Percentiles rank a stretch among this genome's conserved stretches.
Evolutionary conservation across 2,797 vertebrate genomes (phyloP).

Genomic region (Malacoctenus gilli): DNA sequence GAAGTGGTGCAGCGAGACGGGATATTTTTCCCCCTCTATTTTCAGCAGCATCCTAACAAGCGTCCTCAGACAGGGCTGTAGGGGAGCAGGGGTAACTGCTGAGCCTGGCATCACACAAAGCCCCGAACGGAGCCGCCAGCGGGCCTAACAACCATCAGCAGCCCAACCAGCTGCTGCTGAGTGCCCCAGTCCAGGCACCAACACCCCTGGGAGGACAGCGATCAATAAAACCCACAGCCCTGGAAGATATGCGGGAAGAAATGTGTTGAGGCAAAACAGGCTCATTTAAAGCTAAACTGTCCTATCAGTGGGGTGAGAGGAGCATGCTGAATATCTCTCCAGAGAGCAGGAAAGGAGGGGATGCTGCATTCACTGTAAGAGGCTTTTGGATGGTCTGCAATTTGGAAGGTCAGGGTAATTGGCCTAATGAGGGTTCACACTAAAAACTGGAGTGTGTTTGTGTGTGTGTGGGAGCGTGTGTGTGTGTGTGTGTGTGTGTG

Average conservation of each 20-base stretch:
- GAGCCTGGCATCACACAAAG: slow-evolving; percentile 79
- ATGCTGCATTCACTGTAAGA: slow-evolving; percentile 56
- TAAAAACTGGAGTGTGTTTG: slow-evolving; percentile 27
- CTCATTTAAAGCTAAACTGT: slow-evolving; percentile 78
- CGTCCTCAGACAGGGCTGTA: slow-evolving; percentile 77
- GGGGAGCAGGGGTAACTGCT: slow-evolving; percentile 73
- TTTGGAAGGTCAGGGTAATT: slow-evolving; percentile 75
- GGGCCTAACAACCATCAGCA: slow-evolving; percentile 78
- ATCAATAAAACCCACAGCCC: slow-evolving; percentile 78
- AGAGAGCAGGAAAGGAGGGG: slow-evolving; percentile 49
- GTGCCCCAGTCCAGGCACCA: slow-evolving; percentile 66
- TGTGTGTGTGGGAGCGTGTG: slow-evolving; percentile 4
- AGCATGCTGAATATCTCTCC: slow-evolving; percentile 66
- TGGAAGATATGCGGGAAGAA: slow-evolving; percentile 73
- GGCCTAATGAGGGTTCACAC: slow-evolving; percentile 68
- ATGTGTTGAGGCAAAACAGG: slow-evolving; percentile 78
- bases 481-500: slow-evolving; percentile 4
- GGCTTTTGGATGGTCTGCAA: slow-evolving; percentile 64
- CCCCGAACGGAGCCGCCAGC: slow-evolving; percentile 75
- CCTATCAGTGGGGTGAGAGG: slow-evolving; percentile 71
- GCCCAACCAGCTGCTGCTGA: slow-evolving; percentile 76
- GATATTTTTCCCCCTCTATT: slow-evolving; percentile 82
- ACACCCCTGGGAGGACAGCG: slow-evolving; percentile 66
- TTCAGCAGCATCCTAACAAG: slow-evolving; percentile 84
- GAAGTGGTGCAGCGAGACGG: slow-evolving; percentile 70